These are phyloP conservation scores for Leucoraja erinaceus DNA, from an alignment of 2,113 vertebrate genomes.

Conservation along the genomic window DNA sequence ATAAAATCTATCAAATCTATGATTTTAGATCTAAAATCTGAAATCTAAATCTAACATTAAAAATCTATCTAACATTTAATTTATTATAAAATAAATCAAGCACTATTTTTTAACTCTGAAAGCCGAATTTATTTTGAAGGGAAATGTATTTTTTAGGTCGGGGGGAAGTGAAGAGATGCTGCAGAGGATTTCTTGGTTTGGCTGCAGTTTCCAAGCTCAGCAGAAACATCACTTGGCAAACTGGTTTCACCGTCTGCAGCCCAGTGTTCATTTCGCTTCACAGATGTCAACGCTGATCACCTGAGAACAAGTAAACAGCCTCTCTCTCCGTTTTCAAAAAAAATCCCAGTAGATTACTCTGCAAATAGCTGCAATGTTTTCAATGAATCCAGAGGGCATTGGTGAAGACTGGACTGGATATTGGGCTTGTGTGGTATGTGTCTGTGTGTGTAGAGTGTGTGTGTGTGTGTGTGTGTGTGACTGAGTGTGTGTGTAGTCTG, in stretches of 20 bases:
- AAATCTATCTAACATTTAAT: too few relatives aligned
- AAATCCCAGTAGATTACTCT: background rate
- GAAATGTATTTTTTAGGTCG: background rate
- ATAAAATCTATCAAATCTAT: background rate
- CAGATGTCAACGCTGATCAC: background rate
- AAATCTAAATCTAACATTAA: too few relatives aligned
- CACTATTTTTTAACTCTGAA: too few relatives aligned
- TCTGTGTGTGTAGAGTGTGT: background rate
- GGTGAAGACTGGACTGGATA: background rate
- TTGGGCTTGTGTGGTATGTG: background rate
- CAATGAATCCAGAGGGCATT: background rate
- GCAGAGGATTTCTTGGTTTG: background rate
- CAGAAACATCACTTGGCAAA: constrained; percentile 2
- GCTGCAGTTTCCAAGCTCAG: too few relatives aligned
- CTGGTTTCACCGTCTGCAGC: background rate
- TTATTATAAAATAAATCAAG: too few relatives aligned
- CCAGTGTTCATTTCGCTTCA: background rate
- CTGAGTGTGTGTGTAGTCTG: background rate
- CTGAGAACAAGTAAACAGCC: background rate
- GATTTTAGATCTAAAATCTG: too few relatives aligned
- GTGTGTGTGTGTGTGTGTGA: background rate
- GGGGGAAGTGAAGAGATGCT: background rate
- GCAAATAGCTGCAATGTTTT: background rate
- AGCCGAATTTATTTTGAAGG: background rate
- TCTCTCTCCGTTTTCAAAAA: background rate